Evolutionary conservation across 2,888 invertebrate genomes (phyloP).

Genomic region (Noctua janthina): DNA sequence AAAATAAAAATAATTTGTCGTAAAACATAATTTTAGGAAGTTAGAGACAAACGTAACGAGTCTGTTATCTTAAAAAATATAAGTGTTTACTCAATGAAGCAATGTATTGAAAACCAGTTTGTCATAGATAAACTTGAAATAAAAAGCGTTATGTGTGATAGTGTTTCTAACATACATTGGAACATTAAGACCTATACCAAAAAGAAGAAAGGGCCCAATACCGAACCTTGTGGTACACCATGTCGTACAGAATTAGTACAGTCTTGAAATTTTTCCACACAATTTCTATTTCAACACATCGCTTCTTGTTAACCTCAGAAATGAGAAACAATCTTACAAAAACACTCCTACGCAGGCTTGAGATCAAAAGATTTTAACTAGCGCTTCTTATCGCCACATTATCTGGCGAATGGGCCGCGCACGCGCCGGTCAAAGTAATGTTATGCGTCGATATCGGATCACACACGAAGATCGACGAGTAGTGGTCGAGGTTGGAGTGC

Average conservation of each 20-base stretch:
- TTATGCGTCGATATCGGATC: conserved; percentile 66
- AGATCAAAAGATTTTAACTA: conserved; percentile 67
- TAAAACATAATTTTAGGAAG: background rate
- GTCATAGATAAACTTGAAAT: background rate
- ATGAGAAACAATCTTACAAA: conserved; percentile 31
- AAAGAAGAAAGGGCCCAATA: no score
- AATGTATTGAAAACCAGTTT: background rate
- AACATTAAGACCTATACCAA: background rate
- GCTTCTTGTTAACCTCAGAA: background rate
- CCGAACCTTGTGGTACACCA: no score
- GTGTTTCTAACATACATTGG: background rate
- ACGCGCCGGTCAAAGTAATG: conserved; percentile 69
- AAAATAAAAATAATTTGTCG: no score
- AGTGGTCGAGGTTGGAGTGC: background rate
- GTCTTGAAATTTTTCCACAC: background rate
- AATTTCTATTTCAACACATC: conserved; percentile 2
- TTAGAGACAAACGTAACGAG: background rate
- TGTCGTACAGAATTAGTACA: background rate
- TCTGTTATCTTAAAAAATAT: background rate
- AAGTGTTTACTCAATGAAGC: background rate
- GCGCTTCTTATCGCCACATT: conserved; percentile 62
- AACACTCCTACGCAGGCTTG: conserved; percentile 56
- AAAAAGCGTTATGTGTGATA: background rate
- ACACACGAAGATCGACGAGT: conserved; percentile 64
- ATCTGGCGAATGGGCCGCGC: conserved; percentile 62